Base-by-base conservation (phyloP, 2,797 vertebrate species). In the Acrossocheilus wenchowensis region DNA sequence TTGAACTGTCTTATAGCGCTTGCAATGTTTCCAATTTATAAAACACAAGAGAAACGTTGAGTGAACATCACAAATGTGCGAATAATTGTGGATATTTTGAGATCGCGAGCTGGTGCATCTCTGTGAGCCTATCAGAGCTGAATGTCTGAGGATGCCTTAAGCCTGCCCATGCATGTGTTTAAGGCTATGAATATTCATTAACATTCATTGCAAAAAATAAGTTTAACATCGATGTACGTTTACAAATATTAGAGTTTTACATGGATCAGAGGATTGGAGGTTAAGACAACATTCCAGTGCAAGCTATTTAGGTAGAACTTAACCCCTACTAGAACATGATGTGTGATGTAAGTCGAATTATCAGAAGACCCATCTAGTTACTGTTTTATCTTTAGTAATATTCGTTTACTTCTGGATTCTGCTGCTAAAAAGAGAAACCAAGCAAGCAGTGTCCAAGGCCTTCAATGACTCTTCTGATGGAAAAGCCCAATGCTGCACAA, bases 21-120 rank as follows among this genome's bases (percentile, higher is more conserved):
- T 82, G 78, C 80, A 83, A 90, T 91, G 90, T 92, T 72, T 78
- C 83, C 91, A 91, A 92, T 92, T 93, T 92, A 91, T 86, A 88
- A 86, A 64, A 87, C 87, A 83, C 87, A 83, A 82, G 85, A 79
- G 87, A 84, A 84, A 89, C 41, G 78, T 91, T 89, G 92, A 93
- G 91, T 5, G 17, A 64, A 41, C 83, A 15, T 78, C 36, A 23
- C 15, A 5, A 12, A 75, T 93, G 92, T 90, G 91, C 87, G 86
- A 89, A 90, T 62, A 90, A 89, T 83, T 82, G 82, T 43, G 62
- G 83, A 88, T 91, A 89, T 90, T 82, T 86, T 68, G 43, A 73
- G 45, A 48, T 8, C 41, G 36, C 48, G 11, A 52, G 34, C 74
- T 54, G n/a, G 36, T 78, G 64, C 75, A 39, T 81, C 52, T 36